Evolutionary conservation across 2,113 vertebrate genomes (phyloP).

Genomic region (Seriola rivoliana): DNA sequence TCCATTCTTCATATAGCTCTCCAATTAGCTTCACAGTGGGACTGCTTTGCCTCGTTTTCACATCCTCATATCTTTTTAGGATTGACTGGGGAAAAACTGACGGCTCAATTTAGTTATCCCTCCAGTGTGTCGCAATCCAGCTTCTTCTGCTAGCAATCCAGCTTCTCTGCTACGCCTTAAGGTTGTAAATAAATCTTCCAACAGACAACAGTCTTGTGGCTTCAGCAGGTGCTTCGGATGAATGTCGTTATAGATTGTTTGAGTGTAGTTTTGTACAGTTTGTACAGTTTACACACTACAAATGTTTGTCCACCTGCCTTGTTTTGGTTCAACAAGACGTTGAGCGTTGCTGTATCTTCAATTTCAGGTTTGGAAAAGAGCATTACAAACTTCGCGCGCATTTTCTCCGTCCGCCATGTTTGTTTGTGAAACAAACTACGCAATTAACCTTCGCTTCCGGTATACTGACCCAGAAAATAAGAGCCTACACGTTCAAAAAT

Average conservation of each 20-base stretch:
- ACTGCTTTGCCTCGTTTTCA: background rate
- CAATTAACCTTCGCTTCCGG: background rate
- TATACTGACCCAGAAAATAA: background rate
- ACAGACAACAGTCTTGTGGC: background rate
- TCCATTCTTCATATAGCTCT: background rate
- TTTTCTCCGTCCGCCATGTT: background rate
- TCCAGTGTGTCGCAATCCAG: background rate
- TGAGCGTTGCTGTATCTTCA: rapidly evolving
- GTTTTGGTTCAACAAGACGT: rapidly evolving
- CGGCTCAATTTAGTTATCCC: background rate
- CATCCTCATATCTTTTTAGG: background rate
- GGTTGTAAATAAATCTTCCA: background rate
- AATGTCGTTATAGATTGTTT: background rate
- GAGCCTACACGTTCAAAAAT: background rate
- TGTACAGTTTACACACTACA: background rate
- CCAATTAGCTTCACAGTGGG: background rate
- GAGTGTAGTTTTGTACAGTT: background rate
- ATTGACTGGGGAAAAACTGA: background rate
- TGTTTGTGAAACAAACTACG: background rate
- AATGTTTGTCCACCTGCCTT: background rate
- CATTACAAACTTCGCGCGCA: background rate
- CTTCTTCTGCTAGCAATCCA: too few species aligned
- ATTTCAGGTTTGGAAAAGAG: rapidly evolving
- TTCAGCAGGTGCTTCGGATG: background rate
- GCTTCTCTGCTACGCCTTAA: background rate